Evolutionary conservation across 2,797 vertebrate species (phyloP).

Genomic region (Chromis chromis): DNA sequence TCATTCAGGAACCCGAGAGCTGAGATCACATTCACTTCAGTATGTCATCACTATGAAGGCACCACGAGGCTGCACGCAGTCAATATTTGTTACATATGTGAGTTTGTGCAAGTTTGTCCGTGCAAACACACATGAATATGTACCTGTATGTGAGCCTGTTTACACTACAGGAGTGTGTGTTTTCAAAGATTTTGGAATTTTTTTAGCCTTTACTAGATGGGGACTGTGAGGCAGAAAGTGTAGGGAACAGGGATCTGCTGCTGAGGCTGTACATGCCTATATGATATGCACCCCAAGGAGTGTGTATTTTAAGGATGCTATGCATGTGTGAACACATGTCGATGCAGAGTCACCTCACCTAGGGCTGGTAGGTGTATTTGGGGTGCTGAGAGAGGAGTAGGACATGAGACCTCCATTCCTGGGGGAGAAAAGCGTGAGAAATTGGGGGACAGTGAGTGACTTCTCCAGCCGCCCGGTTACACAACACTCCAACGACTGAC

Average conservation of each 20-base stretch:
- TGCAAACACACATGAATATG: slow-evolving; percentile 6
- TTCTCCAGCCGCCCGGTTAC: slow-evolving; percentile 38
- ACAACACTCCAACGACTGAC: slow-evolving; percentile 8
- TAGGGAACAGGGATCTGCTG: too few species aligned
- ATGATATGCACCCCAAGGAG: too few species aligned
- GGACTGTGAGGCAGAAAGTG: too few species aligned
- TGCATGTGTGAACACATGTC: neutral
- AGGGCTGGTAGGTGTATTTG: slow-evolving; percentile 78
- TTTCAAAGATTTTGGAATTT: neutral
- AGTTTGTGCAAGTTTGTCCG: slow-evolving; percentile 10
- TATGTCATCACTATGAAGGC: slow-evolving; percentile 6
- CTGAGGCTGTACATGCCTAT: too few species aligned
- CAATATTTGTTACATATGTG: slow-evolving; percentile 6
- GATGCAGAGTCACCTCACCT: slow-evolving; percentile 61
- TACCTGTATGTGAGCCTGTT: neutral
- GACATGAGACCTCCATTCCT: slow-evolving; percentile 82
- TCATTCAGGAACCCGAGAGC: slow-evolving; percentile 23
- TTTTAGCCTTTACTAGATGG: too few species aligned
- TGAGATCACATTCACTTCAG: slow-evolving; percentile 30
- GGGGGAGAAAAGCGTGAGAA: slow-evolving; percentile 33
- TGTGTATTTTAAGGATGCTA: slow-evolving; percentile 3
- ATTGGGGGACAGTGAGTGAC: slow-evolving; percentile 57
- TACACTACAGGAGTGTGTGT: neutral
- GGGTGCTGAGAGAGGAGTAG: slow-evolving; percentile 74
- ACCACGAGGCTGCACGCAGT: slow-evolving; percentile 9